These are phyloP conservation scores for Lamellibrachia columna DNA, from an alignment of 2,888 invertebrate genomes.

Conservation along the genomic window DNA sequence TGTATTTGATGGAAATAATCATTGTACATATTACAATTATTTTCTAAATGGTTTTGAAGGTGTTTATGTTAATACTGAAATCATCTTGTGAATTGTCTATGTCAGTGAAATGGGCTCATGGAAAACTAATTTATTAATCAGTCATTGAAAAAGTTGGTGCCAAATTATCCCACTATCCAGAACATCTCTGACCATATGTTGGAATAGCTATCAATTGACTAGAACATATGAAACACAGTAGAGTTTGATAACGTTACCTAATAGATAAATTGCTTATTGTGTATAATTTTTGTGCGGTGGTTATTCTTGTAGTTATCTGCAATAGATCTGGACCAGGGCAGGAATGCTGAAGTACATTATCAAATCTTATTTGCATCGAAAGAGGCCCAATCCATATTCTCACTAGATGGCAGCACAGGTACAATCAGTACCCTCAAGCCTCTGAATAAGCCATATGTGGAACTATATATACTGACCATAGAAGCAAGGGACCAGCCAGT, in stretches of 20 bases:
- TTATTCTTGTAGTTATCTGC: conserved; percentile 21
- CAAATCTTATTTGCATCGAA: conserved; percentile 31
- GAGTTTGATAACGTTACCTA: too few relatives aligned
- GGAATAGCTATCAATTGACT: too few relatives aligned
- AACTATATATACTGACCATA: conserved; percentile 27
- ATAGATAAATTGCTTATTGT: neutral
- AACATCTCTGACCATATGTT: too few relatives aligned
- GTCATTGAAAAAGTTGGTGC: too few relatives aligned
- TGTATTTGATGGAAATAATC: neutral
- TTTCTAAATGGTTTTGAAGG: too few relatives aligned
- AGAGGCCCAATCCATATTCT: conserved; percentile 24
- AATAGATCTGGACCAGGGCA: conserved; percentile 29
- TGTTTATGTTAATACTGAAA: too few relatives aligned
- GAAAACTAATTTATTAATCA: too few relatives aligned
- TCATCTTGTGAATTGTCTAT: too few relatives aligned
- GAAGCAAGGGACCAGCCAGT: conserved; percentile 32
- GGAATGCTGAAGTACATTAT: conserved; percentile 31
- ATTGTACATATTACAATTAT: too few relatives aligned
- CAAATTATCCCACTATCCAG: too few relatives aligned
- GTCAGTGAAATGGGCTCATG: too few relatives aligned
- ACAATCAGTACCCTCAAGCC: conserved; percentile 22
- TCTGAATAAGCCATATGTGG: neutral
- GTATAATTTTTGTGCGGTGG: neutral
- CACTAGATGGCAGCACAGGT: conserved; percentile 30
- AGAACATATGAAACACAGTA: too few relatives aligned